These are phyloP conservation scores for Latrodectus geometricus DNA, from an alignment of 1,140 invertebrate genomes.

Conservation along the genomic window DNA sequence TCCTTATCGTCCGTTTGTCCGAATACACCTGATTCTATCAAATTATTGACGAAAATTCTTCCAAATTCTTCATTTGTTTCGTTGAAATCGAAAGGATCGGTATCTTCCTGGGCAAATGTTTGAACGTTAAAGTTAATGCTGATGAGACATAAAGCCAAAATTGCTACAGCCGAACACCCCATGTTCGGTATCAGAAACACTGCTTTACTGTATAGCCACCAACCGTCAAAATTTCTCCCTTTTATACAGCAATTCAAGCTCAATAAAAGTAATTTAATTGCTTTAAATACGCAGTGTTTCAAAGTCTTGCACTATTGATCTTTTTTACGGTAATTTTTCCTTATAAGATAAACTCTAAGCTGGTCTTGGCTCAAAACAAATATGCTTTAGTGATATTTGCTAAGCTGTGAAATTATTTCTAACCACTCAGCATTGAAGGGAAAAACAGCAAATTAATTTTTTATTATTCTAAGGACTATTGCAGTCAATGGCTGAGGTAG, in stretches of 20 bases:
- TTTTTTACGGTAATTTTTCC: neutral
- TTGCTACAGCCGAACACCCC: constrained; percentile 20
- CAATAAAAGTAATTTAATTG: neutral
- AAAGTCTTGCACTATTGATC: neutral
- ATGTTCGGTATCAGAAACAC: constrained; percentile 4
- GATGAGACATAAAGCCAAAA: neutral
- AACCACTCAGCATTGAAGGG: neutral
- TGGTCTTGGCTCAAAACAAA: neutral
- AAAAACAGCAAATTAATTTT: neutral
- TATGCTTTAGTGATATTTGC: neutral
- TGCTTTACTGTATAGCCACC: neutral
- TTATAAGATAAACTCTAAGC: neutral
- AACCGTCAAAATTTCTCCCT: neutral
- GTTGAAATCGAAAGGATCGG: neutral
- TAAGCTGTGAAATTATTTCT: neutral
- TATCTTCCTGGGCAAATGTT: neutral
- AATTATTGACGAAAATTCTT: neutral
- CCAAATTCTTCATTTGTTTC: constrained; percentile 23
- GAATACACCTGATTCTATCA: neutral
- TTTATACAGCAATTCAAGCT: constrained; percentile 20
- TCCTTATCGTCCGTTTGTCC: constrained; percentile 3
- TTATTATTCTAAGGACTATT: too few relatives aligned
- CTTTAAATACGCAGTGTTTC: neutral
- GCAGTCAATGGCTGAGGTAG: too few relatives aligned
- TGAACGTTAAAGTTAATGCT: neutral